Conservation (phyloP, 1,140 invertebrate species). For the Drosophila varians region DNA sequence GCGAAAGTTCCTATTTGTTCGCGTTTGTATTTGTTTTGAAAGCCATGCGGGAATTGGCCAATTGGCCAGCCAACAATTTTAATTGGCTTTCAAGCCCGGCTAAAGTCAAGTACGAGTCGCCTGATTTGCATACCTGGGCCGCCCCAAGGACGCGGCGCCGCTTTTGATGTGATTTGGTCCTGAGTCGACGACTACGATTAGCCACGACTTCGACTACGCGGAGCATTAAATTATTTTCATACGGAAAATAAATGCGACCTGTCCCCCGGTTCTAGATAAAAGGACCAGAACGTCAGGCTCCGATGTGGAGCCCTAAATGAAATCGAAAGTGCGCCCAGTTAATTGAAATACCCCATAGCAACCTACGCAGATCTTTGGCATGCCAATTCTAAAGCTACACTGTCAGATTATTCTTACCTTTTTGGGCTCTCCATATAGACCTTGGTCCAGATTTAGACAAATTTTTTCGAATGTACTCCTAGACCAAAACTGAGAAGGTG, state of each 20-base stretch:
- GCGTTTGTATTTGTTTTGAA: slow-evolving; percentile 51
- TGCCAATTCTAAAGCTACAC: slow-evolving; percentile 11
- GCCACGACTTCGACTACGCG: slow-evolving; percentile 8
- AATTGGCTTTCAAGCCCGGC: slow-evolving; percentile 48
- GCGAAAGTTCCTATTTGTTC: slow-evolving; percentile 73
- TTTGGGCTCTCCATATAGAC: background rate
- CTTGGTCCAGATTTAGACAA: background rate
- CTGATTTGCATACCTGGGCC: slow-evolving; percentile 69
- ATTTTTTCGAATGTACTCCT: slow-evolving; percentile 16
- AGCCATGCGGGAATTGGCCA: slow-evolving; percentile 25
- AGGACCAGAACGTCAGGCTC: slow-evolving; percentile 8
- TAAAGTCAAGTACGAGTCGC: slow-evolving; percentile 34
- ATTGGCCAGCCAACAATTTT: slow-evolving; percentile 54
- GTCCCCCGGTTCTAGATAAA: slow-evolving; percentile 58
- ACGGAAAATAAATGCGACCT: slow-evolving; percentile 63
- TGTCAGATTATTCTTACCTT: background rate
- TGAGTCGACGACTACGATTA: slow-evolving; percentile 13
- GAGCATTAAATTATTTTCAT: slow-evolving; percentile 77
- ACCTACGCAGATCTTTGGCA: slow-evolving; percentile 42
- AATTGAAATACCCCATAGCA: slow-evolving; percentile 79
- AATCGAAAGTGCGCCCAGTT: slow-evolving; percentile 77
- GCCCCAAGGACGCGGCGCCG: slow-evolving; percentile 64
- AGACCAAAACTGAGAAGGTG: slow-evolving; percentile 28
- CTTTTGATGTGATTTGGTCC: slow-evolving; percentile 68
- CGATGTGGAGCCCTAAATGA: slow-evolving; percentile 52